Evolutionary conservation across 1,140 invertebrate genomes (phyloP).

Genomic region (Drosophila littoralis): DNA sequence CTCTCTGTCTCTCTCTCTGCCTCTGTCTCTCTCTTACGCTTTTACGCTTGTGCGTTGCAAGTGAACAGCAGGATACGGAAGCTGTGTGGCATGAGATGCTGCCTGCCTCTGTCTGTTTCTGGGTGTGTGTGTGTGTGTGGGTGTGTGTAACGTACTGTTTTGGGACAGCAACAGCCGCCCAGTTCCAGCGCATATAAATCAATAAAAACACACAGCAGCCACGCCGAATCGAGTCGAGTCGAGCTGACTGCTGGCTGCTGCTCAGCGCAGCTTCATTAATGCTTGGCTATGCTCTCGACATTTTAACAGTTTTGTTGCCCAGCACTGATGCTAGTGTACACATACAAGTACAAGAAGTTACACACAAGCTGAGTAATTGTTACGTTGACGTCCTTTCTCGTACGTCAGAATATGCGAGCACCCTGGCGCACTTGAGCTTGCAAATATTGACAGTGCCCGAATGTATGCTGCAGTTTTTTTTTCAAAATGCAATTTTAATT

Average conservation of each 20-base stretch:
- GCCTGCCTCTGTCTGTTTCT: conserved; percentile 1
- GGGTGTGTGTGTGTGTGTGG: conserved; percentile 21
- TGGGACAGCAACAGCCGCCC: conserved; percentile 75
- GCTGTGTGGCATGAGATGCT: conserved; percentile 50
- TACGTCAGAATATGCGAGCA: conserved; percentile 34
- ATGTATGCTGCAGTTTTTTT: conserved; percentile 61
- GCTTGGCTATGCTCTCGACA: conserved; percentile 41
- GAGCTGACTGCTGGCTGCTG: conserved; percentile 31
- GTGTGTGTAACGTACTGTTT: conserved; percentile 37
- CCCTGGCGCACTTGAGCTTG: conserved; percentile 46
- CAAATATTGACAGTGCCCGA: conserved; percentile 60
- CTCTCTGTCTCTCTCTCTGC: conserved; percentile 13
- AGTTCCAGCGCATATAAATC: conserved; percentile 74
- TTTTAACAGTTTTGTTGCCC: conserved; percentile 27
- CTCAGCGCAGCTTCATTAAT: conserved; percentile 57
- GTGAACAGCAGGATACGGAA: conserved; percentile 70
- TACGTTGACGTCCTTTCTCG: conserved; percentile 33
- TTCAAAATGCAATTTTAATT: conserved; percentile 64
- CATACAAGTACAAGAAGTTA: conserved; percentile 42
- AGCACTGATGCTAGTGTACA: conserved; percentile 52
- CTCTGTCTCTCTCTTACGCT: conserved; percentile 2
- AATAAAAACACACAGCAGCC: conserved; percentile 69
- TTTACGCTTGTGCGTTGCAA: conserved; percentile 41
- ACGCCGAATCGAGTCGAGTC: conserved; percentile 45
- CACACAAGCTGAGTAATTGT: conserved; percentile 26